Conservation (phyloP, 1,140 invertebrate species). For the Phortica variegata region DNA sequence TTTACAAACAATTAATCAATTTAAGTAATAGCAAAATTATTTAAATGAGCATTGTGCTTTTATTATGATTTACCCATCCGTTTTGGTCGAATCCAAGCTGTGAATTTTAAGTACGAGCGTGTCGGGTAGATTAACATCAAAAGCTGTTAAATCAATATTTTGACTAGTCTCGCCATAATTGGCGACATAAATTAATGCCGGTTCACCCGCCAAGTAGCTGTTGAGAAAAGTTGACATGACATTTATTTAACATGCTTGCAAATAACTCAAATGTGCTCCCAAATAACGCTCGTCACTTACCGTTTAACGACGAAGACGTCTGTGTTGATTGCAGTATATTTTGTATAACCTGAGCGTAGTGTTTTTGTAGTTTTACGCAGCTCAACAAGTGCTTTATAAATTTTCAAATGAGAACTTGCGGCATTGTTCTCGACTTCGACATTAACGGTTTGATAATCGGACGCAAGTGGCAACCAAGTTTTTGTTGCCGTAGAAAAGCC, state of each 20-base stretch:
- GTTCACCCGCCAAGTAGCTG: conserved; percentile 17
- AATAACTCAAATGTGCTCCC: neutral
- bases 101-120: conserved; percentile 22
- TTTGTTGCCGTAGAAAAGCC: conserved; percentile 61
- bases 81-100: conserved; percentile 28
- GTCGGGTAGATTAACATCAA: conserved; percentile 28
- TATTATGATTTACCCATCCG: conserved; percentile 21
- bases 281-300: conserved; percentile 19
- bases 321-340: conserved; percentile 42
- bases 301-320: conserved; percentile 52
- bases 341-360: conserved; percentile 50
- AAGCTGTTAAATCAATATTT: conserved; percentile 26
- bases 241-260: neutral
- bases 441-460: conserved; percentile 63
- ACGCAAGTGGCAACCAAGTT: conserved; percentile 69
- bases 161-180: conserved; percentile 22
- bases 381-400: conserved; percentile 40
- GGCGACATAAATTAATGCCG: conserved; percentile 22
- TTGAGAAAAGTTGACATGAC: neutral
- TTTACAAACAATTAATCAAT: neutral
- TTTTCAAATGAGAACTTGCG: conserved; percentile 37
- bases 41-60: neutral
- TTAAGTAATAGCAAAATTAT: neutral
- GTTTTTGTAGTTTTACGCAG: conserved; percentile 28
- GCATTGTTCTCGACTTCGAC: conserved; percentile 27